Conservation (phyloP, 2,797 vertebrate species). For the Neosalanx taihuensis region DNA sequence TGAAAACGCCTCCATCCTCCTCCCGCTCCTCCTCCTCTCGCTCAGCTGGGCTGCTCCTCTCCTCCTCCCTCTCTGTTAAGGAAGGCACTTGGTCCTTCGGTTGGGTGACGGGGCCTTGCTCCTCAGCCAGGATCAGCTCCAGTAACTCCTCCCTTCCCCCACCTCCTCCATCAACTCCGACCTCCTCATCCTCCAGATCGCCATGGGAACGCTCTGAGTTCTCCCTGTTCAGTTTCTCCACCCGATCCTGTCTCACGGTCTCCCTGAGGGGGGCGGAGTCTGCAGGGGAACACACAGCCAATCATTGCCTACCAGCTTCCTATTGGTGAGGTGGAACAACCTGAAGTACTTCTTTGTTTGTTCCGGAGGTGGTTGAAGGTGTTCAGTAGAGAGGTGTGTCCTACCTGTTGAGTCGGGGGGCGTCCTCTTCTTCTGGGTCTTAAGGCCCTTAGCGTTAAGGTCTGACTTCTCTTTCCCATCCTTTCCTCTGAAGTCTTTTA, state of each 20-base stretch:
- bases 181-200: slow-evolving; percentile 36
- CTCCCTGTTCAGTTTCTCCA: slow-evolving; percentile 83
- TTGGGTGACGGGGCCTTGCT: neutral
- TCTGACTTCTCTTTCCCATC: slow-evolving; percentile 75
- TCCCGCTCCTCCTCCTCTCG: slow-evolving; percentile 43
- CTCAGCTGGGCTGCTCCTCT: neutral
- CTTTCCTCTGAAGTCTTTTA: slow-evolving; percentile 55
- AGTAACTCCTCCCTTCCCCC: slow-evolving; percentile 20
- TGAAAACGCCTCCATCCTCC: slow-evolving; percentile 24
- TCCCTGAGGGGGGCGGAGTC: slow-evolving; percentile 62
- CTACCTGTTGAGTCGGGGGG: slow-evolving; percentile 78
- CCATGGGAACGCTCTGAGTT: slow-evolving; percentile 67
- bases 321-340: neutral
- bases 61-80: slow-evolving; percentile 14
- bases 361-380: neutral
- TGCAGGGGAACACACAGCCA: slow-evolving; percentile 47
- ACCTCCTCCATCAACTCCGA: slow-evolving; percentile 30
- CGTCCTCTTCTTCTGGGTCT: slow-evolving; percentile 75
- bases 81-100: neutral
- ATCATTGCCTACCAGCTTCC: neutral
- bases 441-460: slow-evolving; percentile 64
- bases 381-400: neutral
- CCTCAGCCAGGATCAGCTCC: slow-evolving; percentile 50
- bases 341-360: neutral
- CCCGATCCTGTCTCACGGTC: slow-evolving; percentile 65